phyloP scores from a whole-genome alignment of 2,797 vertebrate genomes.

The Nasua narica region DNA sequence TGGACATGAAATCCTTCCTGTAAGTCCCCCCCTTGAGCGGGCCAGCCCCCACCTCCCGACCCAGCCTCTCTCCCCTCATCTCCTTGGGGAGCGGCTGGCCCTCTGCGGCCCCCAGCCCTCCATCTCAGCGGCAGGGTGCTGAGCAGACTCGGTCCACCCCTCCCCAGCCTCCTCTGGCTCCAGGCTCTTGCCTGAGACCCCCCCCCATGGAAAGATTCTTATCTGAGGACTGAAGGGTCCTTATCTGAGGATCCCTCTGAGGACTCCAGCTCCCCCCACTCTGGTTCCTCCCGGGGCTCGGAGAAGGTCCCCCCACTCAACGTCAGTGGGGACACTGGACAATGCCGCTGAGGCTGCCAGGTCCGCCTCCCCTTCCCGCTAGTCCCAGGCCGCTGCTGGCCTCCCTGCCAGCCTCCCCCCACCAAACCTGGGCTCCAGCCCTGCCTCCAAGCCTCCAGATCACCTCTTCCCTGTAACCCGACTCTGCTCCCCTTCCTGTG shows the following conservation, averaged over 20 bases:
- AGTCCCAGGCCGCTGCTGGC: not conserved
- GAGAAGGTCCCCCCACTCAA: not conserved
- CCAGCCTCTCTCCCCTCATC: slow-evolving; percentile 13
- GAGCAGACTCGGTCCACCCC: not conserved
- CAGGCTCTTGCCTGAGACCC: not conserved
- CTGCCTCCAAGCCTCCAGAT: not conserved
- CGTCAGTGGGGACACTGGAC: not conserved
- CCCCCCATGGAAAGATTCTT: not conserved
- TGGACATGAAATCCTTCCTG: slow-evolving; percentile 99
- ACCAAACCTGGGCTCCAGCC: not conserved
- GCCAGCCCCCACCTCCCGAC: not conserved
- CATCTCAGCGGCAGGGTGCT: not conserved
- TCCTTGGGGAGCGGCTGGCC: not conserved
- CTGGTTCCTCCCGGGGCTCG: not conserved
- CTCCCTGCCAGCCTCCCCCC: not conserved
- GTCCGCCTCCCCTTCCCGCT: not conserved
- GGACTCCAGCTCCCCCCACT: not conserved
- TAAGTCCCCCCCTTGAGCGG: slow-evolving; percentile 87
- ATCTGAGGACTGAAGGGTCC: not conserved
- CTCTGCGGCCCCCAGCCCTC: not conserved
- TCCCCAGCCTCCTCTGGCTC: not conserved
- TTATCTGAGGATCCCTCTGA: not conserved
- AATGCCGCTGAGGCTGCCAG: not conserved
- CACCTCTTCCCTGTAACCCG: not conserved
- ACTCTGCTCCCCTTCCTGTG: not conserved